Percentiles rank a stretch among this genome's conserved stretches.
Evolutionary conservation across 2,888 invertebrate species (phyloP).

Genomic region (Biston stratarius): DNA sequence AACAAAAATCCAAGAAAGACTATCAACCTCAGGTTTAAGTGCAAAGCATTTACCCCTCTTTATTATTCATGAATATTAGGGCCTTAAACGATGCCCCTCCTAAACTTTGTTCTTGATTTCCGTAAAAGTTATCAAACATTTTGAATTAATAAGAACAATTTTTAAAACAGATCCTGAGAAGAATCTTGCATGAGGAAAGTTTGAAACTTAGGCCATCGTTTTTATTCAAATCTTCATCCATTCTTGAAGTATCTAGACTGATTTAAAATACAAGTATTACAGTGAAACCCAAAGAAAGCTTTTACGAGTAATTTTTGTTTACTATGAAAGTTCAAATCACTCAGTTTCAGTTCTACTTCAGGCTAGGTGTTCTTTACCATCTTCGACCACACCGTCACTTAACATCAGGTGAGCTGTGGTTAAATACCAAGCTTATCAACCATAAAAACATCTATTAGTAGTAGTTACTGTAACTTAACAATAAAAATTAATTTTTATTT

Average conservation of each 20-base stretch:
- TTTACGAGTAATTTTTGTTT: no score
- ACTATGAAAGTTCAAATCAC: no score
- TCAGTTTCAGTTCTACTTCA: no score
- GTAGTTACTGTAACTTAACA: no score
- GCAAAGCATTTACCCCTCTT: constrained; percentile 50
- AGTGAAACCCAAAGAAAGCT: no score
- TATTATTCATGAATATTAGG: constrained; percentile 63
- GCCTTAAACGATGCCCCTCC: constrained; percentile 47
- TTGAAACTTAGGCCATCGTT: constrained; percentile 23
- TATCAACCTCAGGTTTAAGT: constrained; percentile 46
- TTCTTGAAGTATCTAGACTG: background rate
- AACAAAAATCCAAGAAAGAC: constrained; percentile 36
- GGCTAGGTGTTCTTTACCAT: no score
- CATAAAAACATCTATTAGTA: no score
- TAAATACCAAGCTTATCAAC: no score
- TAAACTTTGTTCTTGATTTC: constrained; percentile 57
- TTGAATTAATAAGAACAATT: constrained; percentile 47
- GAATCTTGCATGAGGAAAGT: constrained; percentile 34
- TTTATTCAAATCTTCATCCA: constrained; percentile 15
- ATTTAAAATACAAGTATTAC: background rate
- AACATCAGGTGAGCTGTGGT: no score
- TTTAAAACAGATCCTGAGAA: constrained; percentile 38
- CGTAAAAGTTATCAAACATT: constrained; percentile 50
- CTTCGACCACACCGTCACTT: no score
- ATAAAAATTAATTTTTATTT: no score